Evolutionary conservation across 92 coral and sea anemone species (phyloP), one percentile per base, ranked within the genome.

Genomic region (Porites rus): DNA sequence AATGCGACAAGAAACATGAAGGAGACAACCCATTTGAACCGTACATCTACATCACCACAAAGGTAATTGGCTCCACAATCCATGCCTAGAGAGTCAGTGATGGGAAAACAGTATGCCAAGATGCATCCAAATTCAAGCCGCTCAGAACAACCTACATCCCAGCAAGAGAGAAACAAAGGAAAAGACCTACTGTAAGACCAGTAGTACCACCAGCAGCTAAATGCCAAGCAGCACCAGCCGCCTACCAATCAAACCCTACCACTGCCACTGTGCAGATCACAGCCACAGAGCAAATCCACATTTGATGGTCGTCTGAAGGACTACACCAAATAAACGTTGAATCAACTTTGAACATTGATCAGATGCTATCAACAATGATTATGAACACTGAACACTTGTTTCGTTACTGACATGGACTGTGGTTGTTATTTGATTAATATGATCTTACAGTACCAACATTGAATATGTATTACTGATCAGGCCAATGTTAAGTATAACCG

Each of bases 41-140:
- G 8, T 56, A 82, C 69, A 38, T 84, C 61, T 83, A 91, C 84
- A 17, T 73, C 8, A 43, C 80, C n/a, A 81, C 51, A 50, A 81
- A 81, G 64, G 77, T 81, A 1, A 13, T 51, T 12, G 51, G 76
- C 46, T 80, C 76, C 14, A 69, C 76, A 5, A 80, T 80, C 66
- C 83, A 62, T 28, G 59, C 60, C 59, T 62, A 18, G n/a, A 78
- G 80, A 65, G 59, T 69, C 18, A 90, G 74, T 51, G 87, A 90
- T 43, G 74, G 56, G 84, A 86, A 74, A 80, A 74, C 73, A 24
- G 82, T 79, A 8, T 91, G 93, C 79, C 58, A 88, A 87, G 90
- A 87, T 61, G 83, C 87, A 87, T 87, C 94, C n/a, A 83, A 84
- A 80, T 91, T 90, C 78, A 90, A 87, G 69, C 91, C 50, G 13